Base-by-base conservation (phyloP, 2,888 invertebrate genomes). In the Nymphalis polychloros region DNA sequence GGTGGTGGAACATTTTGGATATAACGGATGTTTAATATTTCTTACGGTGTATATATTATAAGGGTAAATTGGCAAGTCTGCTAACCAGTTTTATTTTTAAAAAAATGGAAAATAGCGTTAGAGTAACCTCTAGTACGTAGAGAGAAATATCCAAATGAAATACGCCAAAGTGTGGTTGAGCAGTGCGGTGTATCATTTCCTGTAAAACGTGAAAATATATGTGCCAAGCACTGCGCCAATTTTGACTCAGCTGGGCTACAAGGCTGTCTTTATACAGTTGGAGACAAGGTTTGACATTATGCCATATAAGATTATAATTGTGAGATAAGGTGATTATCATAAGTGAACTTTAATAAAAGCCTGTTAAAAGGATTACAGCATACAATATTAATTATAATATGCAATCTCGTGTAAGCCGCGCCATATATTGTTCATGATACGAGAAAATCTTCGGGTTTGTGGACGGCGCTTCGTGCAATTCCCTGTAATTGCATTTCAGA, bases 401-500 rank as follows among this genome's bases (percentile, higher is more conserved):
- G 52, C 62, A 41, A 41, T 41, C 57, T 57, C 52, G 20, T 27
- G n/a, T 57, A 61, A 66, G 48, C 48, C 48, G 53, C 46, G 61
- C 55, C 7, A 48, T 60, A 57, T 46, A 69, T 55, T 49, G 66
- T 63, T 69, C 53, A 61, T 57, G 50, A 47, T 52, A 31, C 7
- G 19, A 50, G 67, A 53, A 70, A 70, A 62, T 70, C 62, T 64
- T 50, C 50, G 27, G 41, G 41, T 35, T n/a, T 57, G 19, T 41
- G 57, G 57, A 57, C 50, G 59, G 52, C 52, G 61, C 62, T 52
- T 68, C 64, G 35, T 62, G 68, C 35, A 68, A 64, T 53, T 64
- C 62, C 23, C 59, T 59, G 64, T 70, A 70, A 70, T 70, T 67
- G 64, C 64, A 67, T 70, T 63, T 68, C 62, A 64, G 47, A 57